Evolutionary conservation across 2,113 vertebrate genomes (phyloP), one percentile per base, ranked within the genome.

Genomic region (Ctenodactylus gundi): DNA sequence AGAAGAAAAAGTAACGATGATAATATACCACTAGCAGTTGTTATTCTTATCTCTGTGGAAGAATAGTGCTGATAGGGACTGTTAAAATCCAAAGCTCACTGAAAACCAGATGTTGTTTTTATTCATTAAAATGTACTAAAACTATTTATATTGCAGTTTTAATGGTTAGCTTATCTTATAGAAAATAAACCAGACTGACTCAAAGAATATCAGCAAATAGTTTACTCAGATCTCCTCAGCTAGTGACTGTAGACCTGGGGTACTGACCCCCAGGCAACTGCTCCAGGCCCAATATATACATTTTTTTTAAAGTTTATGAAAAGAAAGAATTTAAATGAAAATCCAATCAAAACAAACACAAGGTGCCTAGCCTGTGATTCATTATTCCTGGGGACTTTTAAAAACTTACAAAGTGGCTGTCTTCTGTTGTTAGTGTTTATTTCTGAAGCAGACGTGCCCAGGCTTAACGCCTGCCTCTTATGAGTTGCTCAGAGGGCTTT

Each of bases 401-500:
- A 62, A 85, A 67, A 12, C 73, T 90, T 77, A 41, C 46, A n/a
- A 72, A 64, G 62, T 89, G 41, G 1, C 34, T 91, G 92, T 93
- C 4, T 64, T 57, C 27, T 49, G 25, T 76, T 70, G 15, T 23
- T 65, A 53, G 21, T 91, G 27, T 90, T 95, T 49, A 53, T 64
- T 90, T 88, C 72, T 65, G 4, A 67, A 87, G 70, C 80, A 82
- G 62, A 53, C 3, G 72, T 39, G 34, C 60, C 25, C 3, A 55
- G 44, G 41, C 25, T 90, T 87, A 55, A 72, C 89, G 4, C 77
- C 3, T 87, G 55, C 62, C 62, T 81, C 77, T 89, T 68, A 27
- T 85, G n/a, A 82, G 78, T 91, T 95, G 8, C 20, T 94, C 21
- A 65, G 46, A 44, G 15, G 83, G 6, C 21, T 90, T 87, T 90